Conservation (phyloP, 2,888 invertebrate genomes). For the Coremacera marginata region DNA sequence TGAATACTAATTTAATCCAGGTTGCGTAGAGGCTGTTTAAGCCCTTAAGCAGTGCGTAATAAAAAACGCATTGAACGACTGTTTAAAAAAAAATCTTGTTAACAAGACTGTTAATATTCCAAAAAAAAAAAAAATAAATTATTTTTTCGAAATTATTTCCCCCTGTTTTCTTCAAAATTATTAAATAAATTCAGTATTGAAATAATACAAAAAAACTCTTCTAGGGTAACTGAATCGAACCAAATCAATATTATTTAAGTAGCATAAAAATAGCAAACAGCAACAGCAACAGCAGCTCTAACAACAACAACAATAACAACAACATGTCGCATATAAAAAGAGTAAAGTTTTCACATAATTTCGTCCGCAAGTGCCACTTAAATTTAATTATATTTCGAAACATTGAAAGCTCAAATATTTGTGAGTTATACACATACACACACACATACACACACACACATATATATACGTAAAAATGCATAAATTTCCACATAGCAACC, state of each 20-base stretch:
- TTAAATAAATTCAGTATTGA: too few relatives aligned
- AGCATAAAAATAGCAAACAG: neutral
- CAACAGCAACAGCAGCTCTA: neutral
- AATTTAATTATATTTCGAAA: constrained; percentile 23
- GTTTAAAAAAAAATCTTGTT: too few relatives aligned
- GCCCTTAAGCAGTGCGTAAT: too few relatives aligned
- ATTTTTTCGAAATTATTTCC: too few relatives aligned
- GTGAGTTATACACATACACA: neutral
- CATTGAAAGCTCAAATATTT: constrained; percentile 16
- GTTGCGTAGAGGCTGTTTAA: too few relatives aligned
- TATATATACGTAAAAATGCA: neutral
- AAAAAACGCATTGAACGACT: too few relatives aligned
- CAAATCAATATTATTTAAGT: neutral
- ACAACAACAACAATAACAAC: neutral
- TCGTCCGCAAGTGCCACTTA: constrained; percentile 13
- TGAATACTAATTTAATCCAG: too few relatives aligned
- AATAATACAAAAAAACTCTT: neutral
- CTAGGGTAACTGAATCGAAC: neutral
- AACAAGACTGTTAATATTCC: too few relatives aligned
- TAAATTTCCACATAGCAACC: neutral
- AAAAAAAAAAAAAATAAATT: too few relatives aligned
- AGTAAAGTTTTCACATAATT: constrained; percentile 27
- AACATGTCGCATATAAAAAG: neutral
- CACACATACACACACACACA: constrained; percentile 14
- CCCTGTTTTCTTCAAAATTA: neutral